Evolutionary conservation across 2,888 invertebrate species (phyloP).

Genomic region (Drosophila barbarae): DNA sequence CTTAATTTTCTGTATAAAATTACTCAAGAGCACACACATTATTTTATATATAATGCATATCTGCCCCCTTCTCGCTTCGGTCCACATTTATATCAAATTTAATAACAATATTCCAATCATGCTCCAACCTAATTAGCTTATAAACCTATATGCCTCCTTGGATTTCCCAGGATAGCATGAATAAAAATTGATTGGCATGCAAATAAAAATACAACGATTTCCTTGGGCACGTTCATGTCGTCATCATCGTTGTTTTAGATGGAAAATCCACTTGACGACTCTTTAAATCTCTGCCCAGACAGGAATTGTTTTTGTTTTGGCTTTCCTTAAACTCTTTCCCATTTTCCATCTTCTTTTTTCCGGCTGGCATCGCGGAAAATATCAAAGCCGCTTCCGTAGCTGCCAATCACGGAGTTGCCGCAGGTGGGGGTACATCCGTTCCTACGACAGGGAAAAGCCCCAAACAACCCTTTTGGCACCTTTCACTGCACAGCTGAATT

Average conservation of each 20-base stretch:
- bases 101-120: constrained; percentile 1
- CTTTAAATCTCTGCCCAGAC: constrained; percentile 38
- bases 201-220: constrained; percentile 35
- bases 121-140: not conserved
- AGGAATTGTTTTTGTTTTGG: constrained; percentile 28
- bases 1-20: not conserved
- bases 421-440: constrained; percentile 25
- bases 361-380: constrained; percentile 28
- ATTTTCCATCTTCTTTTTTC: not conserved
- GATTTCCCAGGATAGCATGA: constrained; percentile 8
- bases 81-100: not conserved
- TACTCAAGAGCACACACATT: not conserved
- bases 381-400: constrained; percentile 39
- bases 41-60: not conserved
- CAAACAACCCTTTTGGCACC: constrained; percentile 1
- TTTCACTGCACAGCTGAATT: not conserved
- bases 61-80: not conserved
- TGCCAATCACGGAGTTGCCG: constrained; percentile 31
- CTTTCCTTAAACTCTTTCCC: not conserved
- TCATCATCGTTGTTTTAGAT: constrained; percentile 22
- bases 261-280: constrained; percentile 57
- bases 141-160: constrained; percentile 6
- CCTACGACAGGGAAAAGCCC: not conserved
- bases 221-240: constrained; percentile 46
- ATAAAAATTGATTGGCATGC: constrained; percentile 43